phyloP scores from a whole-genome alignment of 2,797 vertebrate species.

The Rhinella marina region DNA sequence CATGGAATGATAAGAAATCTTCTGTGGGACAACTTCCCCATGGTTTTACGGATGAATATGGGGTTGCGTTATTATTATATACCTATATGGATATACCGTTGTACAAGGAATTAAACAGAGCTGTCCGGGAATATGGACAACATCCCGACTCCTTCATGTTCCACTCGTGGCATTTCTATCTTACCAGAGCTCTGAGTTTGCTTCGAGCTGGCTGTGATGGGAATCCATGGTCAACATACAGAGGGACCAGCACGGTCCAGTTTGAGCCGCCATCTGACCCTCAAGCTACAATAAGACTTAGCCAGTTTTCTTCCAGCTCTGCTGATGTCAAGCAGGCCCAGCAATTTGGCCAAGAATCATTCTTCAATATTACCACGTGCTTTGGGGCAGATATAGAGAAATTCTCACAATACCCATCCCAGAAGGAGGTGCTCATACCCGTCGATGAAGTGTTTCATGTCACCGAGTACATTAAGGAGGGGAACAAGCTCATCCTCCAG shows the following conservation, averaged over 20 bases:
- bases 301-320: slow-evolving; percentile 63
- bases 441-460: slow-evolving; percentile 68
- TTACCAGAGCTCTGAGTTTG: slow-evolving; percentile 67
- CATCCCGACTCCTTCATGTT: slow-evolving; percentile 66
- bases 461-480: slow-evolving; percentile 51
- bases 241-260: slow-evolving; percentile 1
- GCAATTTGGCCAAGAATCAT: not conserved
- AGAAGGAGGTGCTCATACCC: slow-evolving; percentile 65
- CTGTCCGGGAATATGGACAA: slow-evolving; percentile 58
- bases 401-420: not conserved
- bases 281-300: slow-evolving; percentile 58
- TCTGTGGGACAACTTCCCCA: slow-evolving; percentile 41
- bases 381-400: slow-evolving; percentile 61
- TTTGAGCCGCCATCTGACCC: slow-evolving; percentile 34
- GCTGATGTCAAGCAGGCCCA: slow-evolving; percentile 47
- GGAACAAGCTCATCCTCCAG: slow-evolving; percentile 1
- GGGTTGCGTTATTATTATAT: slow-evolving; percentile 61
- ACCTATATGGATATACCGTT: slow-evolving; percentile 44
- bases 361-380: slow-evolving; percentile 65
- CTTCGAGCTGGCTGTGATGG: slow-evolving; percentile 62
- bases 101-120: slow-evolving; percentile 64
- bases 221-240: slow-evolving; percentile 48
- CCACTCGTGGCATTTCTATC: slow-evolving; percentile 71
- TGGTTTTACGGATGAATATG: slow-evolving; percentile 67
- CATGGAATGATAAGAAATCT: slow-evolving; percentile 57